phyloP scores from a whole-genome alignment of 2,113 vertebrate species.

The Oenanthe oenanthe region DNA sequence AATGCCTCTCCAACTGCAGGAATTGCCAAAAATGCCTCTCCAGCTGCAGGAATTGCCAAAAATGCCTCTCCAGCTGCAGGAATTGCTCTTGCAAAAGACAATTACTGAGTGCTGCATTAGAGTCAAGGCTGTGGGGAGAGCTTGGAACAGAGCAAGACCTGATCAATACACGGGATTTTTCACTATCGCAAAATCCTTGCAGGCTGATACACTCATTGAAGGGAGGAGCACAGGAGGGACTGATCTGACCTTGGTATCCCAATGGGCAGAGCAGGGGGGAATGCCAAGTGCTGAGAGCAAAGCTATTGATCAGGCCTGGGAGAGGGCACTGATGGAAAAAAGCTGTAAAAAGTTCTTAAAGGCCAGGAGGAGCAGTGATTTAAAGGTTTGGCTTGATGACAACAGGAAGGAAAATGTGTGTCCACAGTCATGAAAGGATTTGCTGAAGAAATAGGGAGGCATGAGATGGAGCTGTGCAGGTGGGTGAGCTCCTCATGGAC shows the following conservation, averaged over 20 bases:
- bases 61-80: neutral
- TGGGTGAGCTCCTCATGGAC: neutral
- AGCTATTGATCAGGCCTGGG: constrained; percentile 41
- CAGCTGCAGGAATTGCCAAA: neutral
- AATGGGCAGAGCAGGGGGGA: neutral
- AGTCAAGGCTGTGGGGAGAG: neutral
- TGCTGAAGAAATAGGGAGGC: neutral
- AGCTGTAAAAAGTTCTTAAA: constrained; percentile 3
- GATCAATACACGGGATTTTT: neutral
- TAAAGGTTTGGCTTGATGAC: neutral
- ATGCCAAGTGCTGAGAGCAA: constrained; percentile 48
- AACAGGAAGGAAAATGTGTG: neutral
- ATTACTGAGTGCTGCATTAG: neutral
- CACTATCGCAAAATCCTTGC: neutral
- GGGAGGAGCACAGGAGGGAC: neutral
- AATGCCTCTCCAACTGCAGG: neutral
- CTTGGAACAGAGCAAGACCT: neutral
- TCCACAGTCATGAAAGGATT: neutral
- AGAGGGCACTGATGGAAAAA: neutral
- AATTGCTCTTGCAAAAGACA: neutral
- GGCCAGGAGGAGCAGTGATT: neutral
- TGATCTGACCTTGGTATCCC: constrained; percentile 17
- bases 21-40: no score
- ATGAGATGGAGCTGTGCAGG: neutral
- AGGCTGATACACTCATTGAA: neutral